Conservation (phyloP, 2,888 invertebrate genomes). For the Dolichopus griseipennis region DNA sequence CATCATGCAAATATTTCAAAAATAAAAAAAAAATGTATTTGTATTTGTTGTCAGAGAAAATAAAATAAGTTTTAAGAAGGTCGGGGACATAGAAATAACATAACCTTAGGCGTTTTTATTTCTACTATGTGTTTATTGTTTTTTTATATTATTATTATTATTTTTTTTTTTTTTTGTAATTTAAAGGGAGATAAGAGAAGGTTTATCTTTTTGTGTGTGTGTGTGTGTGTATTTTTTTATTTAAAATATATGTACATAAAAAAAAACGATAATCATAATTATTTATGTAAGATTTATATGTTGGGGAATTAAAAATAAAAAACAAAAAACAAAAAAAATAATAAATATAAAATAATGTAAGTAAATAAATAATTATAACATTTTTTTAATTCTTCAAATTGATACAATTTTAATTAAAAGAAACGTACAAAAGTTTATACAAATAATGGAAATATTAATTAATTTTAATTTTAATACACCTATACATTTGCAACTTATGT, state of each 20-base stretch:
- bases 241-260: not conserved
- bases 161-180: not conserved
- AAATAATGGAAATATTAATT: too few relatives aligned
- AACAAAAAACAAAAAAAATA: not conserved
- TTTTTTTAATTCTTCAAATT: too few relatives aligned
- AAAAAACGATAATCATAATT: not conserved
- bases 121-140: not conserved
- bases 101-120: not conserved
- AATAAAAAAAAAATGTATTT: not conserved
- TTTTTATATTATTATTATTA: not conserved
- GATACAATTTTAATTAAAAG: too few relatives aligned
- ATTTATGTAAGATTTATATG: constrained; percentile 1
- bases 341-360: too few relatives aligned
- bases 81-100: not conserved
- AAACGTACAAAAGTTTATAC: too few relatives aligned
- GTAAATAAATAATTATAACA: too few relatives aligned
- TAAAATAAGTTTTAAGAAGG: not conserved
- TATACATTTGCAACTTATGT: too few relatives aligned
- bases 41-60: not conserved
- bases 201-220: too few relatives aligned
- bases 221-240: not conserved
- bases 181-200: too few relatives aligned
- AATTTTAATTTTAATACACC: too few relatives aligned
- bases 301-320: not conserved
- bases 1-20: not conserved